These are phyloP conservation scores for Solenopsis fugax DNA, from an alignment of 1,140 invertebrate genomes.

Conservation along the genomic window DNA sequence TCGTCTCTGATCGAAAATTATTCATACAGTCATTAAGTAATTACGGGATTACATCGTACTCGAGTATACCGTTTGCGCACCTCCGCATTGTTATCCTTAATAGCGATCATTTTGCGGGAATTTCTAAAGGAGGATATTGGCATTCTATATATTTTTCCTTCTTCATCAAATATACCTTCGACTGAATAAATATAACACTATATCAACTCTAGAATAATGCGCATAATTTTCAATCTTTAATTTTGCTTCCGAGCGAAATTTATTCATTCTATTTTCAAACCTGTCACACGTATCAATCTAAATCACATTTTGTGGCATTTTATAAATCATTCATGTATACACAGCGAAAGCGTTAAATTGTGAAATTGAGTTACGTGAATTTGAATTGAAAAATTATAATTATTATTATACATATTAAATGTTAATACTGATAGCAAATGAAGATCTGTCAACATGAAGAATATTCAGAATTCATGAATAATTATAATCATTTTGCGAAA, in stretches of 20 bases:
- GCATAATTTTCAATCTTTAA: background rate
- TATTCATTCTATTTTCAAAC: background rate
- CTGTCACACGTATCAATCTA: background rate
- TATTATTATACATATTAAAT: background rate
- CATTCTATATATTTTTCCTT: background rate
- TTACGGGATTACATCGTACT: background rate
- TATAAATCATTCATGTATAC: background rate
- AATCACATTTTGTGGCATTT: background rate
- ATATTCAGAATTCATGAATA: background rate
- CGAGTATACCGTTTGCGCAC: background rate
- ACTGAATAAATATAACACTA: background rate
- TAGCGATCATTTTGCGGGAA: background rate
- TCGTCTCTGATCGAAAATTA: slow-evolving; percentile 4
- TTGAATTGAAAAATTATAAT: background rate
- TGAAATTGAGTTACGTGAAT: background rate
- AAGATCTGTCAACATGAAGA: background rate
- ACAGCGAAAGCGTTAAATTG: background rate
- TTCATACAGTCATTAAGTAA: slow-evolving; percentile 33
- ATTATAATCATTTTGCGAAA: background rate
- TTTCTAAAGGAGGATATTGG: background rate
- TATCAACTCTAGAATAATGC: background rate
- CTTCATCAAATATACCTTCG: background rate
- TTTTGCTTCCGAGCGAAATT: background rate
- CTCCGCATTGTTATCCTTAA: slow-evolving; percentile 28
- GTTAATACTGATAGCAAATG: background rate